Base-by-base conservation (phyloP, 1,140 invertebrate genomes). In the Cotesia glomerata region DNA sequence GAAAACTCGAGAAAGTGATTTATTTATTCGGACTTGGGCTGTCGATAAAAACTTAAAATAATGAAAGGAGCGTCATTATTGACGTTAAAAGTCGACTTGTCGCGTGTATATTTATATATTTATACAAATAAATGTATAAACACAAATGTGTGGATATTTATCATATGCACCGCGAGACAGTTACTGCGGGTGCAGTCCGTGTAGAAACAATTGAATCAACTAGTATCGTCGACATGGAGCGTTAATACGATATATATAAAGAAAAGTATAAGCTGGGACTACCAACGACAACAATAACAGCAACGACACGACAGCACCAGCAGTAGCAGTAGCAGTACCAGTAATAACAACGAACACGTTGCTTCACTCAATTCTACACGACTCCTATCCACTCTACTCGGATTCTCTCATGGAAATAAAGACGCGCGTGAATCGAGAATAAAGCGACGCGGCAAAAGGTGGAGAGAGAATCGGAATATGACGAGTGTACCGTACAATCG, bases 321-420 rank as follows among this genome's bases (percentile, higher is more conserved):
- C 1, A 26, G 26, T 26, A 26, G 26, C 26, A 26, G 26, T 26
- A 26, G 26, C 26, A 26, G 26, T 26, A 26, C 26, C 26, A 26
- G 26, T 3, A 26, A 26, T 26, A 26, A 26, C 26, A 26, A 26
- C 26, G 26, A 26, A 71, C 49, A 62, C 34, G 61, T 69, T 18
- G n/a, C 35, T 45, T 45, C 39, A 45, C 39, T 45, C 39, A 9
- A 45, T 11, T 45, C 39, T 11, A 45, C 39, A 26, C 26, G 26
- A 26, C 26, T 26, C 3, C 26, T 26, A 26, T 45, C 39, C 39
- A 45, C 39, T 45, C 39, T 9, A 45, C 39, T 32, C 59, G 69
- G 69, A 64, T 63, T 71, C 26, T 49, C 67, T 35, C 36, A 69
- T 64, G 54, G 54, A 74, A 65, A 74, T 63, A 71, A 68, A 74